Evolutionary conservation across 2,113 vertebrate species (phyloP).

Genomic region (Merops nubicus): DNA sequence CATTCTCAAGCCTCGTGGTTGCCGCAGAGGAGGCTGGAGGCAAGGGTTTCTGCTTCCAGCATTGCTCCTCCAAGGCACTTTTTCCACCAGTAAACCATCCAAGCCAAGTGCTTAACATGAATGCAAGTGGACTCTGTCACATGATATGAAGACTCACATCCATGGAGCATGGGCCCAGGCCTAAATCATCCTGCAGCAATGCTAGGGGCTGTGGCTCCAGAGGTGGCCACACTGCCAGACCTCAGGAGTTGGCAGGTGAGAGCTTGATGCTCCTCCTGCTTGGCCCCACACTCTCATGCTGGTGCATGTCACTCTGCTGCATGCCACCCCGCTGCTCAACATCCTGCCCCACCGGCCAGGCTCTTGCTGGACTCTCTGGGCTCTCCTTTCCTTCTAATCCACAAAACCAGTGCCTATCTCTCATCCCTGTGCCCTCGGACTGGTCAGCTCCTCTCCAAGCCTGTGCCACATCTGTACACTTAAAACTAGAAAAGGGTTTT

Average conservation of each 20-base stretch:
- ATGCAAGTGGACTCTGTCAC: not conserved
- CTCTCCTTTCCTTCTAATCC: not conserved
- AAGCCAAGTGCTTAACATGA: not conserved
- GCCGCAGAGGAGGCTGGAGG: not conserved
- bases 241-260: not conserved
- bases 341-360: not conserved
- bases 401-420: not conserved
- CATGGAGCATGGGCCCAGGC: not conserved
- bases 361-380: not conserved
- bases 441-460: not conserved
- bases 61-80: not conserved
- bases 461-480: rapidly evolving
- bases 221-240: not conserved
- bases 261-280: not conserved
- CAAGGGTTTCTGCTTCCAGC: not conserved
- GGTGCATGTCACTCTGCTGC: not conserved
- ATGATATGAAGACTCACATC: not conserved
- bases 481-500: not conserved
- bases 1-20: not conserved
- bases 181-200: not conserved
- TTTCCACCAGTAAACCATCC: not conserved
- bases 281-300: not conserved
- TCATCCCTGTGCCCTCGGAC: rapidly evolving
- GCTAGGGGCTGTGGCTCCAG: not conserved
- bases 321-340: not conserved